Evolutionary conservation across 2,888 invertebrate genomes (phyloP), one percentile per base, ranked within the genome.

Genomic region (Ectemnius cavifrons): DNA sequence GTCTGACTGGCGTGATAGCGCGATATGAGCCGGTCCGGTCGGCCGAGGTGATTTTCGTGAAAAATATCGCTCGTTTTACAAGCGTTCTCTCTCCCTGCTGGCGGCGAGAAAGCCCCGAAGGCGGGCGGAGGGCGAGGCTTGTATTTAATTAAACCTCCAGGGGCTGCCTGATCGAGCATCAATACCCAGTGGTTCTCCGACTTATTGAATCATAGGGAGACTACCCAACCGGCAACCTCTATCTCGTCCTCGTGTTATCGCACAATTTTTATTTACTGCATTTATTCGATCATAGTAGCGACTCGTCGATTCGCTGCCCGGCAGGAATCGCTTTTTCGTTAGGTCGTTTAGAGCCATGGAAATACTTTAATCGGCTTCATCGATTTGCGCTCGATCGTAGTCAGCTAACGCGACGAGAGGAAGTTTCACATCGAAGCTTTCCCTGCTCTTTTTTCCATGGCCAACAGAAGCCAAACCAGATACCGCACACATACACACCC

Each of bases 81-180:
- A 75, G 73, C 75, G 75, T 37, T 37, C 37, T 37, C 37, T 37
- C 37, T 6, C 37, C 11, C 37, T 37, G 8, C 37, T 37, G 8
- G 73, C 67, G 59, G 75, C 74, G 71, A 37, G 65, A 67, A 73
- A 73, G 47, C 71, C 71, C 37, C 37, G 37, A 11, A 37, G 37
- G 37, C 74, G 59, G 69, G 73, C 76, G 69, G 73, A 77, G 82
- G 79, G 81, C 73, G 85, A 82, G 84, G 85, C 84, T 85, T 89
- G 89, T 89, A 90, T 89, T 90, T 90, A 90, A 90, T 90, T 90
- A 90, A 90, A 90, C 87, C 89, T 88, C 86, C 82, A 81, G 87
- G 88, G 88, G 86, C 84, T 87, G 87, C 84, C 87, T 86, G 89
- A 90, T 90, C 89, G 88, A 84, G 87, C 89, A 89, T 90, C 90